Evolutionary conservation across 2,888 invertebrate species (phyloP), one percentile per base, ranked within the genome.

Genomic region (Eumerus sabulonum): DNA sequence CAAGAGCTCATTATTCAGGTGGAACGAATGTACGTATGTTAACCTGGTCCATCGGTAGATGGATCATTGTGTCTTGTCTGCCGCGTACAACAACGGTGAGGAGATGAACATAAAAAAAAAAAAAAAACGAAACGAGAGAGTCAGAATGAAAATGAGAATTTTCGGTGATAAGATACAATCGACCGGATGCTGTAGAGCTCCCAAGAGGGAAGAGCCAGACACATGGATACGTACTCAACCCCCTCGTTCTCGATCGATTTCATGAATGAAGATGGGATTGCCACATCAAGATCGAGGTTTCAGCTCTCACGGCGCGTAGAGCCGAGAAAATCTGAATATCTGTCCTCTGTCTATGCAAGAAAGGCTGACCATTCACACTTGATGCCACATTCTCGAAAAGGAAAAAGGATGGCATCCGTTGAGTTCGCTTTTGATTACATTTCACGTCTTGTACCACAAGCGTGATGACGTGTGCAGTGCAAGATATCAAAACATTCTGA

Each of bases 371-470:
- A 67, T 48, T 73, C 74, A 56, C 47, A 62, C 11, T n/a, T n/a
- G 40, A 3, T n/a, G n/a, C 2, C 53, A 27, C 44, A 17, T 42
- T 19, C 47, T 35, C 51, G 9, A 9, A 13, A 9, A 14, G 50
- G 47, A 67, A 63, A 68, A 79, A 60, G 68, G 63, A 79, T 70
- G 68, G 79, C 68, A 73, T 79, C 74, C 79, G 64, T 64, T 79
- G 74, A 79, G 59, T 79, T 73, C 59, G 60, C 53, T 70, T 60
- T 74, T 74, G 79, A 79, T 79, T 79, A 51, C 68, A 74, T 79
- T 79, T 79, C 79, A 60, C 62, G 50, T 64, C 35, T 48, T 18
- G 38, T 14, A 63, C 17, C 53, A 57, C 16, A 62, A 67, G 47
- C 59, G 73, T 53, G 77, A 51, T 66, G 66, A 73, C 67, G 67